Conservation (phyloP, 1,140 invertebrate genomes). For the Antheraea mylitta region DNA sequence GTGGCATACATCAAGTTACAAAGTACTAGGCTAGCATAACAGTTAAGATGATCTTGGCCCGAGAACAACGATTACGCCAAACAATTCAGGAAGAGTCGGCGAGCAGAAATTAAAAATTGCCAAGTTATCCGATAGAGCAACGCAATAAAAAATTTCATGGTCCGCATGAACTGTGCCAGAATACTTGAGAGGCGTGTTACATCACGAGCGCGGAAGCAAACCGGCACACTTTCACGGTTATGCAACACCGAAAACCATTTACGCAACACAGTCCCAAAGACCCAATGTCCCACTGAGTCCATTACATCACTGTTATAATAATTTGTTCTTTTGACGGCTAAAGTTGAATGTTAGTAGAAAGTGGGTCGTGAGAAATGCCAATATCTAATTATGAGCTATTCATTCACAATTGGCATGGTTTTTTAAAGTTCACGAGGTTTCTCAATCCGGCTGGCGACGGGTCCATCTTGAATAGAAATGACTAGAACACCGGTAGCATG, state of each 20-base stretch:
- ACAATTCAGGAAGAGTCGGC: not conserved
- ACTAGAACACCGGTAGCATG: not conserved
- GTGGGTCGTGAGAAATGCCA: constrained; percentile 63
- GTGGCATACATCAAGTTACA: not conserved
- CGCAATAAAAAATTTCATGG: constrained; percentile 31
- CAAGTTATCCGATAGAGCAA: not conserved
- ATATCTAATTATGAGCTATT: constrained; percentile 18
- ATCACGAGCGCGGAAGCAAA: constrained; percentile 57
- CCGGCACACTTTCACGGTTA: constrained; percentile 67
- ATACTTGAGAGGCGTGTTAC: constrained; percentile 46
- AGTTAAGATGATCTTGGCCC: not conserved
- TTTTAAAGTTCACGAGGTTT: constrained; percentile 15
- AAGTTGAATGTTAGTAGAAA: constrained; percentile 71
- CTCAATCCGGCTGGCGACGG: not conserved
- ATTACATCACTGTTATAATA: constrained; percentile 55
- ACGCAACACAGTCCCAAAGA: constrained; percentile 59
- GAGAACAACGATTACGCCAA: not conserved
- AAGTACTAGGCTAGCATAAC: not conserved
- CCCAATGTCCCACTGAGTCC: constrained; percentile 63
- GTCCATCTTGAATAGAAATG: not conserved
- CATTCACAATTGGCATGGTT: constrained; percentile 27
- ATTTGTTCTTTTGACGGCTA: constrained; percentile 36
- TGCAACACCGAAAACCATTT: constrained; percentile 56
- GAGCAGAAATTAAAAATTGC: not conserved
- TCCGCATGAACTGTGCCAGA: constrained; percentile 50